Percentiles rank a stretch among this genome's conserved stretches.
phyloP scores from a whole-genome alignment of 2,888 invertebrate genomes.

The Chalcosyrphus nemorum region DNA sequence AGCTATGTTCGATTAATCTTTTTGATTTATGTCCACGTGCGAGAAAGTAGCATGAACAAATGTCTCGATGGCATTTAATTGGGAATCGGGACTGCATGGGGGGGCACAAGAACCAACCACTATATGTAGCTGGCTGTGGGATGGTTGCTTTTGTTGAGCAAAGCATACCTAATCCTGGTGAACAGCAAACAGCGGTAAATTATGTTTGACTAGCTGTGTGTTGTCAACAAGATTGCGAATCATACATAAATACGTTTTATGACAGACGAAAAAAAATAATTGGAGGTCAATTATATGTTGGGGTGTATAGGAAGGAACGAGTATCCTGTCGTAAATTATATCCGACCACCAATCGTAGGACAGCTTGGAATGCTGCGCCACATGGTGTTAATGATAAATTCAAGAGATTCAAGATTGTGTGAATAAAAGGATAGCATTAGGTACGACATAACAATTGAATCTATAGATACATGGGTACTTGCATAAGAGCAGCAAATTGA shows the following conservation, averaged over 20 bases:
- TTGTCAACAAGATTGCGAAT: slow-evolving; percentile 72
- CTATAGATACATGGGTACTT: too few relatives aligned
- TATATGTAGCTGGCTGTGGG: slow-evolving; percentile 7
- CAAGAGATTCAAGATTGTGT: slow-evolving; percentile 42
- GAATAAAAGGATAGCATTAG: slow-evolving; percentile 18
- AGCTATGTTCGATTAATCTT: slow-evolving; percentile 82
- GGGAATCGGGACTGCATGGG: slow-evolving; percentile 73
- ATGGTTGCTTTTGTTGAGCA: background rate
- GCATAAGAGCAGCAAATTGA: too few relatives aligned
- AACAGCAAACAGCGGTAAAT: slow-evolving; percentile 68
- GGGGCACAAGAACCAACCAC: slow-evolving; percentile 22
- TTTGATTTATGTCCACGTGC: slow-evolving; percentile 81
- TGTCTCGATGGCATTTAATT: slow-evolving; percentile 77
- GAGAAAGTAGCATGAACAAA: slow-evolving; percentile 79
- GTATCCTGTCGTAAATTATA: slow-evolving; percentile 58
- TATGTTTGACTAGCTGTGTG: slow-evolving; percentile 72
- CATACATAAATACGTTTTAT: slow-evolving; percentile 73
- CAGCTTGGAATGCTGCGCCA: slow-evolving; percentile 1
- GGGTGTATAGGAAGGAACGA: background rate
- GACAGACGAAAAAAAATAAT: slow-evolving; percentile 72
- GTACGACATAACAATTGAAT: too few relatives aligned
- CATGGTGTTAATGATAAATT: slow-evolving; percentile 63
- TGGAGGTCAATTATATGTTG: slow-evolving; percentile 69
- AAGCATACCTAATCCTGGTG: slow-evolving; percentile 57
- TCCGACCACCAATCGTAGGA: slow-evolving; percentile 15